These are phyloP conservation scores for Lophius piscatorius DNA, from an alignment of 2,113 vertebrate species.

Conservation along the genomic window DNA sequence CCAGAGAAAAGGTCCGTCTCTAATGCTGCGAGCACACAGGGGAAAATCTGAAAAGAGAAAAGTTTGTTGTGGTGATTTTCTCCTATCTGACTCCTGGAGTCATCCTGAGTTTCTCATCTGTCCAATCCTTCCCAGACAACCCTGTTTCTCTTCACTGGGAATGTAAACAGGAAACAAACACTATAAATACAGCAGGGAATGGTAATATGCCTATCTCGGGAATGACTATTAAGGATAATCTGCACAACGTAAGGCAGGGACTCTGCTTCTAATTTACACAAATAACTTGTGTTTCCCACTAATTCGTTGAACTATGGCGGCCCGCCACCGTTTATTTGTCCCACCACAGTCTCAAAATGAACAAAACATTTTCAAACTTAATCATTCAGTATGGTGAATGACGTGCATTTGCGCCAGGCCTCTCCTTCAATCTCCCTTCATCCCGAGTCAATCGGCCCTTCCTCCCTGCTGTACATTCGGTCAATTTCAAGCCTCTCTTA, in stretches of 20 bases:
- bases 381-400: too few relatives aligned
- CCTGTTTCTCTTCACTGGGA: conserved; percentile 30
- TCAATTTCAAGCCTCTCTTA: too few relatives aligned
- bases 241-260: conserved; percentile 7
- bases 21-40: conserved; percentile 28
- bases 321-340: too few relatives aligned
- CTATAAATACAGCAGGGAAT: conserved; percentile 51
- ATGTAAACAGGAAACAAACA: conserved; percentile 57
- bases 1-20: conserved; percentile 33
- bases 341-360: too few relatives aligned
- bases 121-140: conserved; percentile 18
- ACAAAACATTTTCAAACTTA: too few relatives aligned
- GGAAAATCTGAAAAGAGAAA: conserved; percentile 50
- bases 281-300: conserved; percentile 18
- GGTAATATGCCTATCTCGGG: conserved; percentile 45
- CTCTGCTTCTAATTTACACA: conserved; percentile 39
- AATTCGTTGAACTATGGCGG: too few relatives aligned
- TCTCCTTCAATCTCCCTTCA: too few relatives aligned
- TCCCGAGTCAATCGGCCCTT: too few relatives aligned
- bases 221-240: conserved; percentile 42
- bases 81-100: conserved; percentile 24
- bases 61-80: conserved; percentile 45
- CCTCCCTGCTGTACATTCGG: too few relatives aligned
- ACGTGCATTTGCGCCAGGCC: too few relatives aligned
- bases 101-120: conserved; percentile 30